Conservation (phyloP, 1,140 invertebrate genomes). For the Conus betulinus region DNA sequence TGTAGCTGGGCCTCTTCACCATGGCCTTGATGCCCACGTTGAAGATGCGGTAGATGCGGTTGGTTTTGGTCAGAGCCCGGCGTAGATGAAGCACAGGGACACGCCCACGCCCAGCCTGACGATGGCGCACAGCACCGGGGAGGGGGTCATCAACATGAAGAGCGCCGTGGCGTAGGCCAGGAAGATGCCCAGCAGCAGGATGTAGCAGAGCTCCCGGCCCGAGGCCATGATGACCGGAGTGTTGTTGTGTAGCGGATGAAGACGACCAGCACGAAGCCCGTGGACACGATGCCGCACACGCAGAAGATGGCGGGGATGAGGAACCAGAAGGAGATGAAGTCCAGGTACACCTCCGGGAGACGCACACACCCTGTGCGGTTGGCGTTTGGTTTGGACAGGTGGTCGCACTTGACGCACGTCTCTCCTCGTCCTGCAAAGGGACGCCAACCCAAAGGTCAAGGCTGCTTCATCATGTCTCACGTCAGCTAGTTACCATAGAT, state of each 20-base stretch:
- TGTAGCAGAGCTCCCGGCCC: slow-evolving; percentile 74
- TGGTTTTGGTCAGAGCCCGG: slow-evolving; percentile 88
- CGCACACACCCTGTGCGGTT: slow-evolving; percentile 69
- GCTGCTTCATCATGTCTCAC: no score
- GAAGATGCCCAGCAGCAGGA: slow-evolving; percentile 74
- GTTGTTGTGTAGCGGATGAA: slow-evolving; percentile 70
- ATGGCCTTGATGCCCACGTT: slow-evolving; percentile 85
- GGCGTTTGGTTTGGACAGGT: slow-evolving; percentile 74
- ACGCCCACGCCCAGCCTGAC: slow-evolving; percentile 82
- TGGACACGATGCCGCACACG: slow-evolving; percentile 76
- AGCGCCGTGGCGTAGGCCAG: slow-evolving; percentile 72
- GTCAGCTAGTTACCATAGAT: no score
- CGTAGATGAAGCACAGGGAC: slow-evolving; percentile 84
- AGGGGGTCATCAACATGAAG: slow-evolving; percentile 77
- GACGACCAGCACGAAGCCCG: slow-evolving; percentile 65
- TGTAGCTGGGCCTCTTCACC: slow-evolving; percentile 92
- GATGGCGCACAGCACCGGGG: slow-evolving; percentile 80
- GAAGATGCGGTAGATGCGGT: slow-evolving; percentile 84
- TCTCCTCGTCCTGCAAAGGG: slow-evolving; percentile 76
- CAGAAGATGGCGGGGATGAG: slow-evolving; percentile 79
- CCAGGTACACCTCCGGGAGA: slow-evolving; percentile 78
- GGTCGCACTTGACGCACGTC: slow-evolving; percentile 80
- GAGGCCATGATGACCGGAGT: slow-evolving; percentile 75
- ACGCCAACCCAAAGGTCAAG: no score
- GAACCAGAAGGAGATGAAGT: slow-evolving; percentile 79